Evolutionary conservation across 2,888 invertebrate genomes (phyloP).

Genomic region (Uloborus plumipes): DNA sequence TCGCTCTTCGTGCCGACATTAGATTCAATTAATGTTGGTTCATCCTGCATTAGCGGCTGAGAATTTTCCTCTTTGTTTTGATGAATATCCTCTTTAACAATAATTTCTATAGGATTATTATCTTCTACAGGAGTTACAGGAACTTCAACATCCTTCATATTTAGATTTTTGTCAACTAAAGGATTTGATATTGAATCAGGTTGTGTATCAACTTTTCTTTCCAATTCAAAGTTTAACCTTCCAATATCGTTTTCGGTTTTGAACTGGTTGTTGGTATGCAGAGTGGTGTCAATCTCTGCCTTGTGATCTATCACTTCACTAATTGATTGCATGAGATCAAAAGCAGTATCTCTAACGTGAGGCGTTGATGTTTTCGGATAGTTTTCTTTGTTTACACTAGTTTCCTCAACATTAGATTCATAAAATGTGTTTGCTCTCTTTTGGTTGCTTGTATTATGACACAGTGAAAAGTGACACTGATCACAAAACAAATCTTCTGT

Average conservation of each 20-base stretch:
- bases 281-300: too few species aligned
- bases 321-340: too few species aligned
- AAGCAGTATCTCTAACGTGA: too few species aligned
- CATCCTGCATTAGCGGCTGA: background rate
- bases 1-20: slow-evolving; percentile 19
- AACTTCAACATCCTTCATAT: background rate
- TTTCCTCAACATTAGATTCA: background rate
- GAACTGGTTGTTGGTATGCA: too few species aligned
- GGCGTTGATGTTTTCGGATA: background rate
- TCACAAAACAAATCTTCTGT: slow-evolving; percentile 43
- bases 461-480: slow-evolving; percentile 31
- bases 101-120: too few species aligned
- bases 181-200: too few species aligned
- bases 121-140: background rate
- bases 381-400: background rate
- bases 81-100: background rate
- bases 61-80: background rate
- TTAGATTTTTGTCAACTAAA: background rate
- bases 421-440: background rate
- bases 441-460: too few species aligned
- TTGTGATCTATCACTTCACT: too few species aligned
- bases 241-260: too few species aligned
- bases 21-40: background rate
- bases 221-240: background rate
- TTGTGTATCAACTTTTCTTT: background rate